Base-by-base conservation (phyloP, 2,797 vertebrate genomes). In the Tauraco hartlaubi region DNA sequence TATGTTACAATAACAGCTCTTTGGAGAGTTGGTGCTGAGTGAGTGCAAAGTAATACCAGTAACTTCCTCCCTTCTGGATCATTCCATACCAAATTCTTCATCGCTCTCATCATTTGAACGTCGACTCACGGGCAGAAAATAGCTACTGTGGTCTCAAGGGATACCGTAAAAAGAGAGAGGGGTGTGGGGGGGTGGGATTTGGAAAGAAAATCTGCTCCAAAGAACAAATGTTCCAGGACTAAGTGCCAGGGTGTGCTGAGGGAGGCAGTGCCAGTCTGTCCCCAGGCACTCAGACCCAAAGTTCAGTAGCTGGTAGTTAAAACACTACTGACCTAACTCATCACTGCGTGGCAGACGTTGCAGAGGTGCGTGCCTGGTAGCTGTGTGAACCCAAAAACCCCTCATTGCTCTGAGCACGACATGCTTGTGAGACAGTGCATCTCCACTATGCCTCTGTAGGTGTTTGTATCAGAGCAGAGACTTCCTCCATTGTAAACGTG, bases 1-100 rank as follows among this genome's bases (percentile, higher is more conserved):
- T 94, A 83, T 90, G 91, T 62, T 90, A 91, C 64, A 83, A 62
- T 91, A 85, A 96, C 87, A 92, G 86, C 84, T 90, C 94, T 96
- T 90, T 79, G 55, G 94, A 96, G 92, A 90, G 69, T 61, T 91
- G 87, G 56, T 85, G 61, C 68, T 61, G 75, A 94, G 81, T 59
- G 81, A 96, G 94, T 94, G 84, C 68, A 75, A 94, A 93, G 68
- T 91, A 96, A 93, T 85, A 87, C 44, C 55, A 79, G 73, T 92
- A 95, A 95, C 84, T 90, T 66, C 21, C 35, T 39, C 17, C 19
- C 12, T 43, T n/a, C 77, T 95, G 82, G 58, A 85, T 92, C 61
- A 68, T 73, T 43, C 19, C 1, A 1, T 74, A 56, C 75, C 85
- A 91, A 78, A 83, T 46, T 89, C 61, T 77, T 90, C 56, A 74